Percentiles rank a stretch among this genome's conserved stretches.
Evolutionary conservation across 2,888 invertebrate species (phyloP).

Genomic region (Lasius fuliginosus): DNA sequence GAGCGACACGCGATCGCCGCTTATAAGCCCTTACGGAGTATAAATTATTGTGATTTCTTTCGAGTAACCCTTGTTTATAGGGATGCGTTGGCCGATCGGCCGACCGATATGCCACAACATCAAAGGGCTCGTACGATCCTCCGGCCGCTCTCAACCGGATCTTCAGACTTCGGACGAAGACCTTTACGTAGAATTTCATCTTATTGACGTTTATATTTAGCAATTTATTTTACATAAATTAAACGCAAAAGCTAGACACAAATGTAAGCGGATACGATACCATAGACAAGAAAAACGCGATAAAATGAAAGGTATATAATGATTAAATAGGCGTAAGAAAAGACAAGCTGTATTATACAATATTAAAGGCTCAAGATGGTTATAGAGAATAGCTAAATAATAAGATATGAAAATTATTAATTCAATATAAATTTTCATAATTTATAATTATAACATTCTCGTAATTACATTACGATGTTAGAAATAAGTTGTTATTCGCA

Average conservation of each 20-base stretch:
- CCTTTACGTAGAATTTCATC: constrained; percentile 27
- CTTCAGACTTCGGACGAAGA: constrained; percentile 67
- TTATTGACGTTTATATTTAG: constrained; percentile 11
- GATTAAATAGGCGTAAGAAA: not conserved
- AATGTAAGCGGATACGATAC: not conserved
- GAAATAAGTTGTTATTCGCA: constrained; percentile 11
- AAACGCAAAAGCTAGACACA: not conserved
- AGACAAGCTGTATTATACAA: too few relatives aligned
- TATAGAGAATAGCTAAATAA: not conserved
- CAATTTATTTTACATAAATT: constrained; percentile 8
- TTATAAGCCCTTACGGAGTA: constrained; percentile 78
- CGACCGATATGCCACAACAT: constrained; percentile 83
- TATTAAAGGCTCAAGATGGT: not conserved
- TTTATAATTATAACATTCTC: not conserved
- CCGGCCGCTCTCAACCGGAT: constrained; percentile 71
- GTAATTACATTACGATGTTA: too few relatives aligned
- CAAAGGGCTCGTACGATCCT: constrained; percentile 80
- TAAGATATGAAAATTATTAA: not conserved
- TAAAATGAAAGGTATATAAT: not conserved
- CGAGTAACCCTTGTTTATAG: constrained; percentile 84
- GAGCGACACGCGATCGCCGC: constrained; percentile 84
- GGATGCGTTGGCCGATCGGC: constrained; percentile 83
- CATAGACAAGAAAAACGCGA: not conserved
- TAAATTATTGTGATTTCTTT: constrained; percentile 85
- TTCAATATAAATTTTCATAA: not conserved